Evolutionary conservation across 1,140 invertebrate genomes (phyloP), one percentile per base, ranked within the genome.

Genomic region (Argopecten irradians): DNA sequence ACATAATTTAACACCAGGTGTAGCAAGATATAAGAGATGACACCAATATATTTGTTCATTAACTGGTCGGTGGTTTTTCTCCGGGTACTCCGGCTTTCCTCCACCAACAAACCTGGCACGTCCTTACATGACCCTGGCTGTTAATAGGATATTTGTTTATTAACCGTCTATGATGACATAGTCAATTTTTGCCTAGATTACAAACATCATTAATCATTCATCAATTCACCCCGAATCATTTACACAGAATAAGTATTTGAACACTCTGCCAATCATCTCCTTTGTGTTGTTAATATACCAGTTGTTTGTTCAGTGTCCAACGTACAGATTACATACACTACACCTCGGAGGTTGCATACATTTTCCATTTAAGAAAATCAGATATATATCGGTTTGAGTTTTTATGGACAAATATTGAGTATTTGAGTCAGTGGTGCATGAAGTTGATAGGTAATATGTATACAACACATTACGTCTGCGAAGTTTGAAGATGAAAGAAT

Each of bases 281-380:
- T 28, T 71, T 71, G n/a, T 71, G 16, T n/a, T 71, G 55, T 71
- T 71, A 71, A 71, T 71, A 71, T 71, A 28, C 55, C 55, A 71
- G 19, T 71, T 71, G 55, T 71, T 71, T 71, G n/a, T 16, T 16
- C n/a, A n/a, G 55, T 71, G 55, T 71, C 14, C 55, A 3, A 22
- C 43, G 14, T 46, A 46, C 43, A 11, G 43, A 46, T 46, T 11
- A 71, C n/a, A 71, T 71, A 71, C n/a, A 1, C 55, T n/a, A n/a
- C 14, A 71, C 5, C 55, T n/a, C 22, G 22, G 55, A 71, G 1
- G 55, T 71, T 28, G 55, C n/a, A 71, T 16, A 71, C 55, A 28
- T 28, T 28, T 28, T 71, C 55, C 55, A 71, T 71, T 71, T 71
- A 71, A 71, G 55, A 71, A 71, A 71, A 71, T 71, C 55, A 71